Evolutionary conservation across 2,888 invertebrate genomes (phyloP), one percentile per base, ranked within the genome.

Genomic region (Hypomecis punctinalis): DNA sequence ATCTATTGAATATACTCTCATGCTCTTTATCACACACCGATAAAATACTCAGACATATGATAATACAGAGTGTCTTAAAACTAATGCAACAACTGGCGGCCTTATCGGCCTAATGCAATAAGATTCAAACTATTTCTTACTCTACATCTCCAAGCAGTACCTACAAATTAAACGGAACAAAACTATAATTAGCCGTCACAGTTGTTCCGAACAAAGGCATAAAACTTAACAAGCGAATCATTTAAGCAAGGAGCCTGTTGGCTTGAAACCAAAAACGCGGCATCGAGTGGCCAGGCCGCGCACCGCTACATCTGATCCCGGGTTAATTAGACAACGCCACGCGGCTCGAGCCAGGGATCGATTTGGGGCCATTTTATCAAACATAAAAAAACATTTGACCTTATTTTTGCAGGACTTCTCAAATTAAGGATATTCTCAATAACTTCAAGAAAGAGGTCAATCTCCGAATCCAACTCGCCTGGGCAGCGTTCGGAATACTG

Each of bases 221-320:
- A 77, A 84, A 84, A 81, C 76, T 81, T 84, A 85, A 86, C 83
- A 78, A 78, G 82, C 84, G 83, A 84, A 86, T 86, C 86, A 84
- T 86, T 85, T 83, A 79, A 76, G 83, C 83, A 84, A 85, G 84
- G 81, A 82, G 76, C 77, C 78, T 81, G 84, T 88, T 90, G 90
- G 90, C 89, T 80, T 73, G 76, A 73, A 81, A 90, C 89, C 90
- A 90, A 89, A 85, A 85, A 80, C 81, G 80, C 74, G 79, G 80
- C 82, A 80, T 78, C 77, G 76, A 79, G 76, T 76, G 77, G 72
- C 75, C 67, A 67, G 68, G 71, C 73, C 61, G 57, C 46, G 75
- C 70, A 77, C 81, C 77, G 81, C 82, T 81, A 82, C 84, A 85
- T 83, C 84, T 86, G 88, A 90, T 89, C 88, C 85, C 76, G 72